phyloP scores from a whole-genome alignment of 2,888 invertebrate species.

The Craniophora ligustri region DNA sequence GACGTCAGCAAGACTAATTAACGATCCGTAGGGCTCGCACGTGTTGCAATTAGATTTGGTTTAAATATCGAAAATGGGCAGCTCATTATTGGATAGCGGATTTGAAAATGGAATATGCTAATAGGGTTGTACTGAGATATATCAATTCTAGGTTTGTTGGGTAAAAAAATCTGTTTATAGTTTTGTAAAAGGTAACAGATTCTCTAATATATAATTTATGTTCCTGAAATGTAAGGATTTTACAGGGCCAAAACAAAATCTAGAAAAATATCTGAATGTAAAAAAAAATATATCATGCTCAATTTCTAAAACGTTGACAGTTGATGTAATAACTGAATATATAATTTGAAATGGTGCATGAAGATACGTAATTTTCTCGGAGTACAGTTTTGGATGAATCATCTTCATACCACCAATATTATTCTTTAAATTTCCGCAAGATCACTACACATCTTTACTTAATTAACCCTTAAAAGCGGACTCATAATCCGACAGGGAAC shows the following conservation, averaged over 20 bases:
- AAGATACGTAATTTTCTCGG: constrained; percentile 34
- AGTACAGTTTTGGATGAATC: constrained; percentile 55
- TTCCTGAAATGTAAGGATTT: no score
- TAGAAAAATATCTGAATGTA: no score
- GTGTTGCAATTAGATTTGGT: constrained; percentile 42
- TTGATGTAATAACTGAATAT: no score
- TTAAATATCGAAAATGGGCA: constrained; percentile 25
- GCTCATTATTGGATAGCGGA: neutral
- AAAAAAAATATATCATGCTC: no score
- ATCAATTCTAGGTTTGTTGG: neutral
- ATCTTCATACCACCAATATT: constrained; percentile 60
- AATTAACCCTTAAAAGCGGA: constrained; percentile 83
- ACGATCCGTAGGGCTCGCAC: constrained; percentile 41
- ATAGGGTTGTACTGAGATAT: neutral
- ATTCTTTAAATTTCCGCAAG: constrained; percentile 72
- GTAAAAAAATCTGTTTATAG: neutral
- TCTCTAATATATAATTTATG: no score
- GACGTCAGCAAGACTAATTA: constrained; percentile 67
- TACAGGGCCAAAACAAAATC: no score
- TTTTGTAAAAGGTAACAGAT: no score
- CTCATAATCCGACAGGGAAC: constrained; percentile 78
- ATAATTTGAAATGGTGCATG: constrained; percentile 4
- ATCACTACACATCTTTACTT: constrained; percentile 80
- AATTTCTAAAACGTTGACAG: no score
- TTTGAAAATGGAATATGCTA: constrained; percentile 4